Evolutionary conservation across 2,113 vertebrate species (phyloP), one percentile per base, ranked within the genome.

Genomic region (Hydrochoerus hydrochaeris): DNA sequence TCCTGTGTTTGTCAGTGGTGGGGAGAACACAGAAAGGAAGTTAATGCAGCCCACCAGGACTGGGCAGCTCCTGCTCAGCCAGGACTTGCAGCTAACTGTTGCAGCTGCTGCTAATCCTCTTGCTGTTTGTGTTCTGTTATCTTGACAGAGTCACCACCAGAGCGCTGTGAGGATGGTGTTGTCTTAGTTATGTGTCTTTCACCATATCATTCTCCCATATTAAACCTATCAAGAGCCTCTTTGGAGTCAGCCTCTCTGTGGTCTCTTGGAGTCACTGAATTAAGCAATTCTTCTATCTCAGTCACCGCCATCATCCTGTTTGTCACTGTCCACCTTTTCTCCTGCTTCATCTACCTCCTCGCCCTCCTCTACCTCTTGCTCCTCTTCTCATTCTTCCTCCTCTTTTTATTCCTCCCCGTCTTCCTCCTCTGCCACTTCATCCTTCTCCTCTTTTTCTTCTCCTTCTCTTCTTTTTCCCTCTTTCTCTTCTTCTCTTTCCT

Each of bases 41-140:
- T 4, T 0, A 1, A 16, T 41, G 5, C 38, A 84, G 38, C 0
- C 69, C 69, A 11, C 4, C 3, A 26, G 30, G 12, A 24, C 1
- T 26, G 16, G 22, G 41, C 8, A 38, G 2, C 35, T 49, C 10
- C 30, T 62, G 28, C 11, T 19, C 49, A 41, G 16, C 1, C 30
- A 44, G n/a, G 19, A 52, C 10, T 30, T 49, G 8, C 49, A 13
- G 13, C 28, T 46, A 5, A 9, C 3, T n/a, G 17, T 0, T 7
- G 16, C 9, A 44, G 8, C 35, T 54, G 8, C n/a, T 82, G 17
- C 58, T n/a, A 7, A 9, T 73, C 20, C 22, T 83, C 1, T 20
- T 77, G 49, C 54, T 73, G 2, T 5, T 67, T 24, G 5, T 84
- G 24, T 35, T 38, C 30, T 2, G 12, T 41, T 20, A 2, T 87